phyloP scores from a whole-genome alignment of 1,140 invertebrate species.

The Acyrthosiphon pisum region DNA sequence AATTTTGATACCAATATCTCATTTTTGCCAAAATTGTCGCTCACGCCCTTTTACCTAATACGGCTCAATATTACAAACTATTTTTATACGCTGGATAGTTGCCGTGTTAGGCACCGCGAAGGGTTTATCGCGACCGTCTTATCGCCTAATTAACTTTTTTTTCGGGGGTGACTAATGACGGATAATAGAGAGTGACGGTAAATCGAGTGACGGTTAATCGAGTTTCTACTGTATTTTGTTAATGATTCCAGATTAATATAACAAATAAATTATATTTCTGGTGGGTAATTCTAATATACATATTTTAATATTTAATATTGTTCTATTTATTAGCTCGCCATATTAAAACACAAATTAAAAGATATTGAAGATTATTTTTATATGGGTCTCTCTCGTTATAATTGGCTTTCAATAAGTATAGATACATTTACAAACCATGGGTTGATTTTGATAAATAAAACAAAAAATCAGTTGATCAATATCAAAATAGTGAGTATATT shows the following conservation, averaged over 20 bases:
- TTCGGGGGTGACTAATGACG: too few species aligned
- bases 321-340: not conserved
- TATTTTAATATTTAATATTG: not conserved
- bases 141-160: too few species aligned
- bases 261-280: not conserved
- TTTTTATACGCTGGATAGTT: too few species aligned
- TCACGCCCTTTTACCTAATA: too few species aligned
- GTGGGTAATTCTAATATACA: not conserved
- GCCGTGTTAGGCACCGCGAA: too few species aligned
- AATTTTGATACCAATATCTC: too few species aligned
- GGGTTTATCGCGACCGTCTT: too few species aligned
- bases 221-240: too few species aligned
- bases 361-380: conserved; percentile 46
- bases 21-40: too few species aligned
- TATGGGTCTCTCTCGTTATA: conserved; percentile 25
- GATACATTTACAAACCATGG: conserved; percentile 21
- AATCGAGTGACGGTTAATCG: too few species aligned
- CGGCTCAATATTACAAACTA: too few species aligned
- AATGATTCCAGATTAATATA: not conserved
- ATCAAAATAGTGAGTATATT: conserved; percentile 7
- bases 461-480: conserved; percentile 23
- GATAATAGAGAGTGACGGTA: too few species aligned
- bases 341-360: conserved; percentile 47
- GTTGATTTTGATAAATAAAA: conserved; percentile 31
- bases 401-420: conserved; percentile 50